Evolutionary conservation across 2,797 vertebrate species (phyloP), one percentile per base, ranked within the genome.

Genomic region (Molothrus aeneus): DNA sequence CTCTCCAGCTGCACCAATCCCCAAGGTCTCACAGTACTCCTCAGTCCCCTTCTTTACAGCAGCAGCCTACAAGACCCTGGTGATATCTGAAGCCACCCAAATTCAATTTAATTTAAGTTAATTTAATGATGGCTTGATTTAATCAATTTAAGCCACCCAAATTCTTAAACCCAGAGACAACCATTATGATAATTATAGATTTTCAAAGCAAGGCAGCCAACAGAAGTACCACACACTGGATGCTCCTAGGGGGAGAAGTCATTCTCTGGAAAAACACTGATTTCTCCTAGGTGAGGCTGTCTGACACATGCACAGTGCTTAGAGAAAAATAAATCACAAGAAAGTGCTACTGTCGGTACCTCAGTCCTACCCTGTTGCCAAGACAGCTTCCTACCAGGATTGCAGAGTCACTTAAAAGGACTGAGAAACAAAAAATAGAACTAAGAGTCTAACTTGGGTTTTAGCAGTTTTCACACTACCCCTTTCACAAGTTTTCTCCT

Each of bases 311-410:
- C 48, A 36, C 17, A 28, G 21, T n/a, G n/a, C 60, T 94, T 77
- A 48, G 59, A 88, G 59, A 59, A 86, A 93, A 92, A 92, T 45
- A 92, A 74, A 88, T 84, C 66, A 60, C 42, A 60, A 75, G 70
- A 65, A 90, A 84, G 51, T n/a, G 48, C 40, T 88, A 40, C 66
- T 66, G 60, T 81, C 17, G 7, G 53, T 65, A 57, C 63, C 45
- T 86, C 36, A 68, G 85, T 79, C 69, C 31, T 90, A 73, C 16
- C 17, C 43, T 81, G 59, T 40, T 90, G 73, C 80, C 73, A 91
- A 79, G 34, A 74, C 38, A 90, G 22, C 34, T 87, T 89, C 87
- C 90, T 66, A 59, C 38, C 34, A 79, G 17, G 26, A 66, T 26
- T 72, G 63, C 32, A 88, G 42, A 83, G 31, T 79, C 73, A 68